Base-by-base conservation (phyloP, 2,888 invertebrate species). In the Ischnura elegans region DNA sequence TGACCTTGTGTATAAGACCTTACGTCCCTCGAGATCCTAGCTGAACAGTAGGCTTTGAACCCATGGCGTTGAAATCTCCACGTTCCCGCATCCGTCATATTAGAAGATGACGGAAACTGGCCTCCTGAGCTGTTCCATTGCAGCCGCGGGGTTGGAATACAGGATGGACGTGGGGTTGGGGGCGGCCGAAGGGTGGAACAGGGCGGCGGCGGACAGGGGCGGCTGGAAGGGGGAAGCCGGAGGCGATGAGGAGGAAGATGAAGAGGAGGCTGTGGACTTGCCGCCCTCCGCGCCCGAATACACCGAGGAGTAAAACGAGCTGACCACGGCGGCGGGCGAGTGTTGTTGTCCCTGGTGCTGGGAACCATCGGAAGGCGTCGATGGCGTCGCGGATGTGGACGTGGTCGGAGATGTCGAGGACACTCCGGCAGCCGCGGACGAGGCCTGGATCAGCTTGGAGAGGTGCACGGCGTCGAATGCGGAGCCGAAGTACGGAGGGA, bases 401-500 rank as follows among this genome's bases (percentile, higher is more conserved):
- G 96, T 96, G 96, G 96, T 96, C 96, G 96, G 96, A 96, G 94
- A 96, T 96, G 96, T 94, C 94, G 94, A 94, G 94, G 94, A 95
- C 96, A 95, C 94, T 96, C 96, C 25, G 96, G 96, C 96, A 96
- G 96, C 95, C 96, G 96, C 95, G 95, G 96, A 95, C 93, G 95
- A 94, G 95, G 95, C 95, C 46, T 93, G 85, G 46, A 86, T 93
- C 46, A 94, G n/a, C 90, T 93, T 93, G n/a, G 93, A 87, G 96
- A 97, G 97, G 95, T 97, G 97, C 94, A 97, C 96, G 94, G 97
- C 97, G 96, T 97, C 97, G 96, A 97, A 97, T 90, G 98, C 97
- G 46, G 98, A 97, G 93, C 98, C 98, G 96, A 98, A 98, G 96
- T 98, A 98, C 5, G 96, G 96, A 0, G 98, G 97, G 95, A 98